These are phyloP conservation scores for Drosophila ficusphila DNA, from an alignment of 1,140 invertebrate genomes.

Conservation along the genomic window DNA sequence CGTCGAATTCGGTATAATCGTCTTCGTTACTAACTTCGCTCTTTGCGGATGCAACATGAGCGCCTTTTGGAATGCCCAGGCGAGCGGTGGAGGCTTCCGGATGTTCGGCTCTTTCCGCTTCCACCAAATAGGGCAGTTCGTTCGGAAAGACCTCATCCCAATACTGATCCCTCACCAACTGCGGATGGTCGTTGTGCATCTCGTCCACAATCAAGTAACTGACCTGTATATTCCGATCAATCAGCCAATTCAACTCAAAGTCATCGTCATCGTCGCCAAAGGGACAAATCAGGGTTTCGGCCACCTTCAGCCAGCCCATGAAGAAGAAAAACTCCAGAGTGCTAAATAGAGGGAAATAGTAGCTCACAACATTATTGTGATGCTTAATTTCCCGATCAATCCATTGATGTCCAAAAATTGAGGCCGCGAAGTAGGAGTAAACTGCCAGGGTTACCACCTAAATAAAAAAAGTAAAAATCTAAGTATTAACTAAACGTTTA, in stretches of 20 bases:
- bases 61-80: slow-evolving; percentile 42
- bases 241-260: slow-evolving; percentile 91
- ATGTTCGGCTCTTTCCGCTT: slow-evolving; percentile 55
- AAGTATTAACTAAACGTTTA: background rate
- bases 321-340: slow-evolving; percentile 93
- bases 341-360: slow-evolving; percentile 95
- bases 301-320: slow-evolving; percentile 94
- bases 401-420: slow-evolving; percentile 91
- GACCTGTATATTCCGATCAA: slow-evolving; percentile 94
- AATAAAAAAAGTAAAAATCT: background rate
- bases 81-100: slow-evolving; percentile 65
- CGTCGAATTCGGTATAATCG: slow-evolving; percentile 45
- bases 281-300: slow-evolving; percentile 91
- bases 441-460: slow-evolving; percentile 95
- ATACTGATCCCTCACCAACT: slow-evolving; percentile 93
- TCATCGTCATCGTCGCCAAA: slow-evolving; percentile 95
- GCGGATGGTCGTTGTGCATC: slow-evolving; percentile 95
- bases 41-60: background rate
- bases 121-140: slow-evolving; percentile 87
- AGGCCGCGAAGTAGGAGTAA: slow-evolving; percentile 93
- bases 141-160: slow-evolving; percentile 94
- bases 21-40: background rate
- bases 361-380: slow-evolving; percentile 85
- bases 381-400: slow-evolving; percentile 84
- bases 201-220: slow-evolving; percentile 96